Conservation (phyloP, 1,140 invertebrate genomes). For the Vanessa atalanta region DNA sequence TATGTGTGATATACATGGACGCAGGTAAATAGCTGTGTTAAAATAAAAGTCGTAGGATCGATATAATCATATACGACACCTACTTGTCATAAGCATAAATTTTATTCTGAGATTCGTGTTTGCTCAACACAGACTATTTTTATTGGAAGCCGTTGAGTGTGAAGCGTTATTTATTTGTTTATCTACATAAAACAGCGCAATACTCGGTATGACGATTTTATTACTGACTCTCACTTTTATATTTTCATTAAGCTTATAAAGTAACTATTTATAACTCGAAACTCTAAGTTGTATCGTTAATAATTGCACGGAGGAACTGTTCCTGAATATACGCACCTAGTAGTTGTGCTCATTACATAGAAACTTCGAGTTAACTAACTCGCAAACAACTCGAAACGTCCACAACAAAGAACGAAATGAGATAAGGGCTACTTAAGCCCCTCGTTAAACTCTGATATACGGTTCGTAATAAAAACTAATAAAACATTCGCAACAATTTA, state of each 20-base stretch:
- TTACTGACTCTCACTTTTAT: too few species aligned
- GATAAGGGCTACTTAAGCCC: conserved; percentile 75
- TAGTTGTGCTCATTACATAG: conserved; percentile 7
- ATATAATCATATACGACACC: too few species aligned
- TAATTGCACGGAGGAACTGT: conserved; percentile 3
- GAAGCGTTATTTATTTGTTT: too few species aligned
- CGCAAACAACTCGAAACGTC: conserved; percentile 42
- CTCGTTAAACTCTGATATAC: conserved; percentile 78
- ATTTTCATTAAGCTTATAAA: background rate
- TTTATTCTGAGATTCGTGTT: background rate
- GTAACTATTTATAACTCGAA: background rate
- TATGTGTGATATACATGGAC: too few species aligned
- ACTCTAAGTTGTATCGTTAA: background rate
- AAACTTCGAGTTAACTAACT: conserved; percentile 30
- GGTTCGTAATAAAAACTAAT: conserved; percentile 77
- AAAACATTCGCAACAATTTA: conserved; percentile 79
- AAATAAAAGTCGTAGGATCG: too few species aligned
- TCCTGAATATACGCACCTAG: background rate
- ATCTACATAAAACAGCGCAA: too few species aligned
- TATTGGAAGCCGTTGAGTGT: too few species aligned
- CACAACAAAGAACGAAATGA: conserved; percentile 71
- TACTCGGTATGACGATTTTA: too few species aligned
- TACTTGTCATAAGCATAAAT: too few species aligned
- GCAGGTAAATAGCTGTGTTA: too few species aligned
- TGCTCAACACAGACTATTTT: too few species aligned